These are phyloP conservation scores for Amblyopsis rosae DNA, from an alignment of 2,113 vertebrate species.

Conservation along the genomic window DNA sequence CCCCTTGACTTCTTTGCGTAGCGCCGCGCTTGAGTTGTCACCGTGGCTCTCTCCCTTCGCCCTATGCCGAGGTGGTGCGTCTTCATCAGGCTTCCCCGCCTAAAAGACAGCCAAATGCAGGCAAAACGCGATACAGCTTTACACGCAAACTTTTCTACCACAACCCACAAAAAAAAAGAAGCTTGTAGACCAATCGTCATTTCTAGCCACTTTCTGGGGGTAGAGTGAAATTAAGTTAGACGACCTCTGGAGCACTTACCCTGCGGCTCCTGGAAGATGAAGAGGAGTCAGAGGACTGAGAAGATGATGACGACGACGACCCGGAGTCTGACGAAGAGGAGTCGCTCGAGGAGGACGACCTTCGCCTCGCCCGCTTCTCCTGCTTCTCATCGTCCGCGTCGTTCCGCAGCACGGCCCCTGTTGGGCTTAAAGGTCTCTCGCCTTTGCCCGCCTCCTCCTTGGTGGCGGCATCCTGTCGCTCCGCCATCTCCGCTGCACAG, in stretches of 20 bases:
- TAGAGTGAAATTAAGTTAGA: neutral
- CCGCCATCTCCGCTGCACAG: conserved; percentile 12
- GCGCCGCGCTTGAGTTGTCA: conserved; percentile 25
- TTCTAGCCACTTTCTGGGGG: neutral
- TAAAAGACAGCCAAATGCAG: conserved; percentile 18
- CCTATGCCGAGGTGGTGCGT: conserved; percentile 29
- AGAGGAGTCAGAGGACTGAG: conserved; percentile 69
- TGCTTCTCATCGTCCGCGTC: conserved; percentile 47
- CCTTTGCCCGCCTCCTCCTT: conserved; percentile 37
- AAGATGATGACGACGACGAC: conserved; percentile 71
- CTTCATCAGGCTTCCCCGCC: conserved; percentile 58
- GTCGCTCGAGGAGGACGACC: conserved; percentile 64
- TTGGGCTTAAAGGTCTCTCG: conserved; percentile 35
- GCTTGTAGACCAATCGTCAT: neutral
- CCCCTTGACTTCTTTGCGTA: conserved; percentile 49
- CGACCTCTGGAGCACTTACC: conserved; percentile 57
- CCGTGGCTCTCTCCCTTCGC: conserved; percentile 13
- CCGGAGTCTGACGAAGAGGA: conserved; percentile 75
- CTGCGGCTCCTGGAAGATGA: conserved; percentile 62
- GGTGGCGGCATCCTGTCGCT: conserved; percentile 1
- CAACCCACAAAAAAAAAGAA: neutral
- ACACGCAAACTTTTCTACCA: neutral
- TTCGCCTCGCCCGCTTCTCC: conserved; percentile 45
- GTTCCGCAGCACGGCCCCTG: conserved; percentile 30
- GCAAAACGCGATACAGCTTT: neutral